These are phyloP conservation scores for Halichoeres trimaculatus DNA, from an alignment of 2,113 vertebrate species.

Conservation along the genomic window DNA sequence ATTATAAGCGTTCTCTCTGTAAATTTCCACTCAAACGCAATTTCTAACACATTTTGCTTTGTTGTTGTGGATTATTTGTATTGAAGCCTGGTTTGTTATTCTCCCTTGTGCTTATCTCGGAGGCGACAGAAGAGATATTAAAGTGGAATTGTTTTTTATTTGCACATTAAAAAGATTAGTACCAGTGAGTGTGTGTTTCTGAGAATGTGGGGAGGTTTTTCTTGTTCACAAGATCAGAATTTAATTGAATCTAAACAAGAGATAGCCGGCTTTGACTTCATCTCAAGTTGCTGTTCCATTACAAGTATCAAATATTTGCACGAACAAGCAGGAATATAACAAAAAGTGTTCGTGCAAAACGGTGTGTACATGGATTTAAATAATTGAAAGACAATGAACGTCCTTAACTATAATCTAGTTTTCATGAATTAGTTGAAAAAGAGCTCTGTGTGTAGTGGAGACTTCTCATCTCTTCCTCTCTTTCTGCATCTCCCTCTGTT, in stretches of 20 bases:
- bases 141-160: not conserved
- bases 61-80: not conserved
- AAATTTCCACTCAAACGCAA: not conserved
- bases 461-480: too few species aligned
- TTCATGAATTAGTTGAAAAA: too few species aligned
- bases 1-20: not conserved
- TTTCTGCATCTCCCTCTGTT: too few species aligned
- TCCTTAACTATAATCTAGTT: not conserved
- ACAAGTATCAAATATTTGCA: not conserved
- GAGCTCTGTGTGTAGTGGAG: too few species aligned
- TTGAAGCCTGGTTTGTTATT: conserved; percentile 3
- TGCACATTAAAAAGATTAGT: conserved; percentile 10
- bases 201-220: not conserved
- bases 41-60: not conserved
- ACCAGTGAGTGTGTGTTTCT: not conserved
- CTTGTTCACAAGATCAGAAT: not conserved
- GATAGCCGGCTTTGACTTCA: not conserved
- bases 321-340: not conserved
- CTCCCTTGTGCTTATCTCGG: conserved; percentile 8
- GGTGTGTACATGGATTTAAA: not conserved
- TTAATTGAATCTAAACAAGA: not conserved
- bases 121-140: conserved; percentile 8
- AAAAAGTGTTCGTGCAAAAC: not conserved
- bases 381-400: not conserved
- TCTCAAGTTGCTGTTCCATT: not conserved